phyloP scores from a whole-genome alignment of 2,797 vertebrate species.

The Loris lydekkerianus region DNA sequence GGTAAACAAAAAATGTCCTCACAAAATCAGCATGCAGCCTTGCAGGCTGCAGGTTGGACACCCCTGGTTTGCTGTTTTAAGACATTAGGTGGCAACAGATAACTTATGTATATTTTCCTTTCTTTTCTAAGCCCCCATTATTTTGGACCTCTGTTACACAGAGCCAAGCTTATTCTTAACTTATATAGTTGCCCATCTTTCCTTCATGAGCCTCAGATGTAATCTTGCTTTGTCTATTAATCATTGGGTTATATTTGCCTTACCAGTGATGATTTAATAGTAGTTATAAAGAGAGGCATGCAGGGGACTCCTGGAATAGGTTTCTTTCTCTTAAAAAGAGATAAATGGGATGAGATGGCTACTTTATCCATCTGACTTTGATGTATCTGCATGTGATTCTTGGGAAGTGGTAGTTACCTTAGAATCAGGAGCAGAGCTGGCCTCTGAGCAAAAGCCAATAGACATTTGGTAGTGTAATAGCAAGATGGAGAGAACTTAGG shows the following conservation, averaged over 20 bases:
- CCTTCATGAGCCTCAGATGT: background rate
- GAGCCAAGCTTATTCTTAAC: background rate
- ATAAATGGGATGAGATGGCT: background rate
- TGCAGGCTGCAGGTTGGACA: too few relatives aligned
- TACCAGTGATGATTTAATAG: background rate
- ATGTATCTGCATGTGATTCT: background rate
- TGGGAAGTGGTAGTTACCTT: background rate
- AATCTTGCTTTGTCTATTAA: background rate
- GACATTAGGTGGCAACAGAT: background rate
- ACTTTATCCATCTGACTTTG: background rate
- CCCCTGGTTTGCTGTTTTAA: background rate
- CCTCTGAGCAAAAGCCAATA: background rate
- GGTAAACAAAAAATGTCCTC: too few relatives aligned
- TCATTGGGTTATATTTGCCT: background rate
- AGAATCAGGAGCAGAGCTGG: background rate
- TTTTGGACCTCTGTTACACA: background rate
- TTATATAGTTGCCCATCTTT: background rate
- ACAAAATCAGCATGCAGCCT: too few relatives aligned
- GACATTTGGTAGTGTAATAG: background rate
- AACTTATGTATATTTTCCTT: background rate
- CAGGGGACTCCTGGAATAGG: background rate
- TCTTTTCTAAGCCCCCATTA: slow-evolving; percentile 14
- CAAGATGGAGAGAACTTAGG: background rate
- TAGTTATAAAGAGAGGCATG: background rate
- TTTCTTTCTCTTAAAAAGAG: slow-evolving; percentile 6